Base-by-base conservation (phyloP, 2,888 invertebrate genomes). In the Clivina fossor region DNA sequence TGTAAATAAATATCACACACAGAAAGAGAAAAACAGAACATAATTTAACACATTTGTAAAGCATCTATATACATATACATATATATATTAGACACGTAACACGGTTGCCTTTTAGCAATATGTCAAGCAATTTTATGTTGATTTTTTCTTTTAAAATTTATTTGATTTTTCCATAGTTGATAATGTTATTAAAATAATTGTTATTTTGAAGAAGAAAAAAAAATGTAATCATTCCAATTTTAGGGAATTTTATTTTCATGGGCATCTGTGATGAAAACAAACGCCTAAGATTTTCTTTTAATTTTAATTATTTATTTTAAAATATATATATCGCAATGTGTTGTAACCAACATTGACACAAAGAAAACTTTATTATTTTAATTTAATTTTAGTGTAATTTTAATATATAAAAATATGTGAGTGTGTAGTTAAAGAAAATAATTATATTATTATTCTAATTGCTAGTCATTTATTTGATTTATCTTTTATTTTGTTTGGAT, bases 101-200 rank as follows among this genome's bases (percentile, higher is more conserved):
- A 58, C 55, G 58, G 62, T 58, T 62, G 62, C 62, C 61, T 62
- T 61, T 58, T 49, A 58, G 59, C 59, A 62, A 60, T 58, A 58
- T 46, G 20, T 47, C 24, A 44, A 58, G 49, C 48, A 58, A 48
- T 58, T 58, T 46, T 47, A 37, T 55, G 58, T 57, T 59, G 32
- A 48, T 33, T 54, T 8, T 46, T 37, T 15, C 13, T 22, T 19
- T 20, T 55, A 47, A 22, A 50, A 44, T 53, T 57, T 57, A 20
- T 56, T 38, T 56, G 37, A 58, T 26, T 46, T 28, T 48, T 37
- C 37, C 54, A 54, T 51, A 51, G 51, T 51, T 51, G 51, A 33
- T 51, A 51, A 51, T 51, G 32, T 51, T 51, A 51, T 51, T 43
- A 26, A 43, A 33, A 15, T 43, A 43, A 43, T 51, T 41, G 41